Evolutionary conservation across 2,113 vertebrate species (phyloP), one percentile per base, ranked within the genome.

Genomic region (Siniperca knerii): DNA sequence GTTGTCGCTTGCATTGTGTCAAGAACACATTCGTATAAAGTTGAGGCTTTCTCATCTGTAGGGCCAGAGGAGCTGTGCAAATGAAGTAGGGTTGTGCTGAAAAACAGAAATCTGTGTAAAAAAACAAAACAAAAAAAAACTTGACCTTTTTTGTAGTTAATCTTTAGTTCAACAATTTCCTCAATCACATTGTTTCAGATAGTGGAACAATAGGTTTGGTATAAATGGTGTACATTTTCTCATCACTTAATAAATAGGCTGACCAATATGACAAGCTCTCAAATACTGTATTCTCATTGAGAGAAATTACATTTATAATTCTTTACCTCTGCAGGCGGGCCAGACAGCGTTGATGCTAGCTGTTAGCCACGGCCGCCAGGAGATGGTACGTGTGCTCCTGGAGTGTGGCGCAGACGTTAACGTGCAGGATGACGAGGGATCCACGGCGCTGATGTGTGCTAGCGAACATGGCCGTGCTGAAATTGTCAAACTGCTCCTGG

Each of bases 321-420:
- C 10, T 77, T n/a, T 33, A 71, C 64, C 13, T 76, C 6, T 40
- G 9, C 92, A 99, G 98, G 97, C 98, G 0, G 98, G 97, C 10
- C 98, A 98, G 95, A 99, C 98, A 0, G 97, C 98, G 0, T 85
- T 99, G 92, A 99, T 99, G 98, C 88, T 99, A 73, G 98, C 98
- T 0, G 97, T 98, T 10, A 99, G 97, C 81, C 98, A 99, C 0
- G 97, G 98, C 0, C 95, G 96, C 21, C 96, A 97, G 92, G 98
- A 98, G 93, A 99, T 98, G 97, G 98, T 97, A 76, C 96, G 94
- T 1, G 96, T 97, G 1, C 94, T 99, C 83, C 95, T 99, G 0
- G 90, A 94, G 1, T 97, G 97, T 0, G 97, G 97, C 0, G 97
- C 97, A 0, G 95, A 97, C 0, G 96, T 98, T 12, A 98, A 99